Evolutionary conservation across 2,888 invertebrate species (phyloP).

Genomic region (Camptogramma bilineatum): DNA sequence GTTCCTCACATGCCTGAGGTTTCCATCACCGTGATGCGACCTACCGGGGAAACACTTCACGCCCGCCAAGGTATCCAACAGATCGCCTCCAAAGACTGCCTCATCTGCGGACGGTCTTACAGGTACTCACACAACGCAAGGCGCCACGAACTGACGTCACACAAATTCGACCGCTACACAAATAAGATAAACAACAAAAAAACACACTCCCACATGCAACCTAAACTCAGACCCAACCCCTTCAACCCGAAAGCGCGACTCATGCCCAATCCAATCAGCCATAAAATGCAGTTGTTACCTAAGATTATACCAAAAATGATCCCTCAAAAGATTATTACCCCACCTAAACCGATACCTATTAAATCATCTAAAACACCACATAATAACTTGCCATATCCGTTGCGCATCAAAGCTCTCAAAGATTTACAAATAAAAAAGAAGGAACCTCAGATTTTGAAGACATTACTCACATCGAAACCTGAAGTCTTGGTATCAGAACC

Average conservation of each 20-base stretch:
- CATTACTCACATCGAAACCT: slow-evolving; percentile 76
- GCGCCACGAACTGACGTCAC: slow-evolving; percentile 78
- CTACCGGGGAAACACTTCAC: slow-evolving; percentile 75
- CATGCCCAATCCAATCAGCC: slow-evolving; percentile 81
- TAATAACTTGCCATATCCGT: slow-evolving; percentile 77
- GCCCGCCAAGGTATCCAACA: slow-evolving; percentile 80
- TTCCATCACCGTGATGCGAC: slow-evolving; percentile 80
- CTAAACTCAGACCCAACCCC: slow-evolving; percentile 79
- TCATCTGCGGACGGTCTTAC: slow-evolving; percentile 79
- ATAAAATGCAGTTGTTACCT: slow-evolving; percentile 74
- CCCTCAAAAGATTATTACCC: slow-evolving; percentile 62
- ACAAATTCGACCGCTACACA: slow-evolving; percentile 81
- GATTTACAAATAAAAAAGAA: slow-evolving; percentile 82
- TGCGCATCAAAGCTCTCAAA: slow-evolving; percentile 81
- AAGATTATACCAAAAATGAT: slow-evolving; percentile 68
- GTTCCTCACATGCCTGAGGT: slow-evolving; percentile 77
- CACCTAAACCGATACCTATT: slow-evolving; percentile 75
- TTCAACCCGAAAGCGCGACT: slow-evolving; percentile 81
- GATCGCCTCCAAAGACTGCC: slow-evolving; percentile 80
- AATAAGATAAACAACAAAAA: slow-evolving; percentile 75
- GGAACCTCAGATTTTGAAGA: slow-evolving; percentile 82
- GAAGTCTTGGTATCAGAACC: slow-evolving; percentile 80
- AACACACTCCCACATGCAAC: slow-evolving; percentile 59
- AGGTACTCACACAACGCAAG: slow-evolving; percentile 83
- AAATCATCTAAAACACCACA: slow-evolving; percentile 65